These are phyloP conservation scores for Thyatira batis DNA, from an alignment of 2,888 invertebrate genomes.

Conservation along the genomic window DNA sequence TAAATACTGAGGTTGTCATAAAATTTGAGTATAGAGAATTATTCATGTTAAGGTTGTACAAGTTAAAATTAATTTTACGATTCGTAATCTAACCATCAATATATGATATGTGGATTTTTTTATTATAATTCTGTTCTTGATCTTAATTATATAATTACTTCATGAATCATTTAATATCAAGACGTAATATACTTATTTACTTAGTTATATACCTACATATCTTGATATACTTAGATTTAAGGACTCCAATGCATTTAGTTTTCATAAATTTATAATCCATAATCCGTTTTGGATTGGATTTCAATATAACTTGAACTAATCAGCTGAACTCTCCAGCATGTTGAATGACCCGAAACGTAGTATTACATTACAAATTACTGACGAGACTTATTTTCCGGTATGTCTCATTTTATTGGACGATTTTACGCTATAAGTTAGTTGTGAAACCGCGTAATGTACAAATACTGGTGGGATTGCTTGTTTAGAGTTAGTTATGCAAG, in stretches of 20 bases:
- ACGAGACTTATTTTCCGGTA: conserved; percentile 45
- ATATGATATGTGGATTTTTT: neutral
- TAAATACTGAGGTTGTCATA: neutral
- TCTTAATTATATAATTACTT: neutral
- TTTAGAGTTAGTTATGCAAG: conserved; percentile 48
- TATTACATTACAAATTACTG: conserved; percentile 31
- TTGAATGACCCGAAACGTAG: conserved; percentile 2
- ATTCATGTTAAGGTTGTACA: too few species aligned
- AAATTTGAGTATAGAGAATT: neutral
- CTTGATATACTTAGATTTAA: too few species aligned
- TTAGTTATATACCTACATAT: too few species aligned
- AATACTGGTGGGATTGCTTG: conserved; percentile 27
- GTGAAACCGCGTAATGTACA: conserved; percentile 53
- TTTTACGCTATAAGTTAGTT: conserved; percentile 65
- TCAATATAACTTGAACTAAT: too few species aligned
- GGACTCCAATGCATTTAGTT: too few species aligned
- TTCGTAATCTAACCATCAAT: neutral
- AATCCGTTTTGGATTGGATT: too few species aligned
- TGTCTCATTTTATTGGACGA: conserved; percentile 49
- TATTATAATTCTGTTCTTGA: neutral
- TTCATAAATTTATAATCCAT: too few species aligned
- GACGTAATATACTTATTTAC: too few species aligned
- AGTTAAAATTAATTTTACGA: neutral
- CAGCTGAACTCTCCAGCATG: neutral
- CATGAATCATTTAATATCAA: too few species aligned